Evolutionary conservation across 2,113 vertebrate genomes (phyloP).

Genomic region (Oreotrochilus melanogaster): DNA sequence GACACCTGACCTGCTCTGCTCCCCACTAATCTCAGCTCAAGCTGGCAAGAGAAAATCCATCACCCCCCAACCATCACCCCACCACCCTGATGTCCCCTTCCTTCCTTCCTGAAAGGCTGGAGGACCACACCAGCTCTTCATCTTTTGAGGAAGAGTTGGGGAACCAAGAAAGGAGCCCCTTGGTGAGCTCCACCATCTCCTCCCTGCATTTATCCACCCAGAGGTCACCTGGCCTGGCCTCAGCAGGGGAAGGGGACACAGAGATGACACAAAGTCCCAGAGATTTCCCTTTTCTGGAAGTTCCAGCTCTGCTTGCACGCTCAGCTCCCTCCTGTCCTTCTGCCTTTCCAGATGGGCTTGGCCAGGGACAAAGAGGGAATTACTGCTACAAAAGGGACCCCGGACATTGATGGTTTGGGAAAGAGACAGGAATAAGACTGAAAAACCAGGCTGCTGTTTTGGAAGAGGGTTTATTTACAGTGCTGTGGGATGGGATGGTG

Average conservation of each 20-base stretch:
- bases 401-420: background rate
- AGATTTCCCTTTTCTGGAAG: background rate
- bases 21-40: background rate
- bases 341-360: background rate
- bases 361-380: background rate
- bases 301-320: background rate
- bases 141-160: background rate
- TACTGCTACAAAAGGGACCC: background rate
- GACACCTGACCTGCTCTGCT: background rate
- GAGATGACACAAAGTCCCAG: background rate
- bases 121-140: background rate
- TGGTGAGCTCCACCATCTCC: background rate
- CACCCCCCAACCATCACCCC: background rate
- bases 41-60: background rate
- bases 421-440: background rate
- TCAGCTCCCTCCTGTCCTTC: background rate
- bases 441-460: background rate
- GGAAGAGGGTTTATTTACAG: constrained; percentile 2
- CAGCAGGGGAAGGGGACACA: background rate
- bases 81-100: background rate
- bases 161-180: background rate
- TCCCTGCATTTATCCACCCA: background rate
- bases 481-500: too few species aligned
- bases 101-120: background rate
- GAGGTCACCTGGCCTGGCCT: background rate